Conservation (phyloP, 1,140 invertebrate species). For the Pogonognathellus flavescens region DNA sequence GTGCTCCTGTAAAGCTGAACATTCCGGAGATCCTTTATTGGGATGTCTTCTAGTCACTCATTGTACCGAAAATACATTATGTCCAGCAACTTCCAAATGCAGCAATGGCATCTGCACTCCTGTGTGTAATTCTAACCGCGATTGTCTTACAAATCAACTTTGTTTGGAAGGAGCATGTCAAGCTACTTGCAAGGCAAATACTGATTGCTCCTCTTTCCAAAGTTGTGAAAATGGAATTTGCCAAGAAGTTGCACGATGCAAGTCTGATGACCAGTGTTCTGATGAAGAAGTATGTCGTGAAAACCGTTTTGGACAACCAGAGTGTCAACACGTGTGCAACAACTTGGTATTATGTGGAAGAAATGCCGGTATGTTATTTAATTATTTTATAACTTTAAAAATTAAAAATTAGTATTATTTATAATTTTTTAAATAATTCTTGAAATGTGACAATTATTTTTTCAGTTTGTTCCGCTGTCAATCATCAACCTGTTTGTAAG, state of each 20-base stretch:
- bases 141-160: constrained; percentile 84
- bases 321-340: constrained; percentile 63
- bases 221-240: constrained; percentile 87
- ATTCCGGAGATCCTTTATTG: constrained; percentile 84
- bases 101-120: constrained; percentile 84
- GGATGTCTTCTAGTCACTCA: constrained; percentile 85
- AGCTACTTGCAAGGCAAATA: constrained; percentile 82
- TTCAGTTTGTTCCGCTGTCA: constrained; percentile 76
- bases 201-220: constrained; percentile 84
- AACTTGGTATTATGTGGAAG: constrained; percentile 60
- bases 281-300: constrained; percentile 78
- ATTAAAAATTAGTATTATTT: not conserved
- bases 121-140: constrained; percentile 81
- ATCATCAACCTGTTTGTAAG: constrained; percentile 80
- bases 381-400: not conserved
- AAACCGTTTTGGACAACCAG: constrained; percentile 76
- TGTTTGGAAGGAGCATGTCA: constrained; percentile 85
- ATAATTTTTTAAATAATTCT: not conserved
- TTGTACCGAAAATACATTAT: constrained; percentile 79
- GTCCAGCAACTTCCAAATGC: constrained; percentile 84
- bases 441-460: not conserved
- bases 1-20: constrained; percentile 84
- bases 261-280: constrained; percentile 78
- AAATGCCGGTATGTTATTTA: constrained; percentile 41
- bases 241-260: constrained; percentile 82